phyloP scores from a whole-genome alignment of 2,113 vertebrate species.

The Lycocorax pyrrhopterus region DNA sequence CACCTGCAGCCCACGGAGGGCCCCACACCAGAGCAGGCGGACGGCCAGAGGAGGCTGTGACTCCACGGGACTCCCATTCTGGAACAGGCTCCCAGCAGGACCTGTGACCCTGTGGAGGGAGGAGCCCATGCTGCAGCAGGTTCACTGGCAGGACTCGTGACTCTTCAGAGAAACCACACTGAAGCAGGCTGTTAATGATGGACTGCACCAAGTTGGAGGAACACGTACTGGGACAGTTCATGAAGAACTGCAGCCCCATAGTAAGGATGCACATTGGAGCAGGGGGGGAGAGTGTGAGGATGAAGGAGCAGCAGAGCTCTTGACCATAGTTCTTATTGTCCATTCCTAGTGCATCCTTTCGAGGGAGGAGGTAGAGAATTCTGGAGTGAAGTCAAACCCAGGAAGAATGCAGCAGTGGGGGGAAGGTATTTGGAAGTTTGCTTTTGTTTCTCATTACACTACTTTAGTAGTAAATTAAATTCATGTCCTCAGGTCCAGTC shows the following conservation, averaged over 20 bases:
- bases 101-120: background rate
- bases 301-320: background rate
- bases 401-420: background rate
- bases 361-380: background rate
- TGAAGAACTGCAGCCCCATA: accelerated
- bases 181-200: background rate
- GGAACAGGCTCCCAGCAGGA: background rate
- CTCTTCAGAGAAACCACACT: background rate
- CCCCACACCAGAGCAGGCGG: accelerated
- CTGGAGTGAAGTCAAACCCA: background rate
- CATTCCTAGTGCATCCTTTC: accelerated
- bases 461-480: background rate
- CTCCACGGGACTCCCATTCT: accelerated
- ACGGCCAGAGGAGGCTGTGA: background rate
- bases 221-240: accelerated
- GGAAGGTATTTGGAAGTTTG: background rate
- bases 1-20: accelerated
- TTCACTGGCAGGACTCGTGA: background rate
- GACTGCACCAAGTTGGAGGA: background rate
- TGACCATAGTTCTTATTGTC: background rate
- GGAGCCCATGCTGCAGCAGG: accelerated
- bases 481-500: accelerated
- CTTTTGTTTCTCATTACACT: background rate
- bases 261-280: accelerated
- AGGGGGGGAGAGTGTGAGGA: accelerated